Conservation (phyloP, 2,888 invertebrate species). For the Chelonus formosanus region DNA sequence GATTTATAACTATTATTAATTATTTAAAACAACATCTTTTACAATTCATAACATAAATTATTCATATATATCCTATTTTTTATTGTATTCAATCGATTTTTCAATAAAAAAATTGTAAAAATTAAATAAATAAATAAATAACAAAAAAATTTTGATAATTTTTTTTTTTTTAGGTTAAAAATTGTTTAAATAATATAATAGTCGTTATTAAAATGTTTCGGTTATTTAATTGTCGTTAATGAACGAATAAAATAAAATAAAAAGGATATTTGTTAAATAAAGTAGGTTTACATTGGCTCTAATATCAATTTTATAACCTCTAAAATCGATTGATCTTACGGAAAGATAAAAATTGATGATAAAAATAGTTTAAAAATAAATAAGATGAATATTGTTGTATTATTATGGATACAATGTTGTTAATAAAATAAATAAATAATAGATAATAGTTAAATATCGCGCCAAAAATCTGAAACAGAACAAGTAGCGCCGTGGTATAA, state of each 20-base stretch:
- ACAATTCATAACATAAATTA: too few relatives aligned
- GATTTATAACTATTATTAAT: too few relatives aligned
- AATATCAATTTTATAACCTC: too few relatives aligned
- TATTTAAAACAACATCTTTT: too few relatives aligned
- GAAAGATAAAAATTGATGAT: background rate
- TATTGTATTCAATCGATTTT: background rate
- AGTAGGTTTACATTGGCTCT: too few relatives aligned
- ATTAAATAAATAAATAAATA: background rate
- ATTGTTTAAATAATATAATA: background rate
- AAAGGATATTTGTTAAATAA: too few relatives aligned
- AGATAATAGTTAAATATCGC: conserved; percentile 48
- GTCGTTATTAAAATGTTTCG: too few relatives aligned
- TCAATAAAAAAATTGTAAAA: background rate
- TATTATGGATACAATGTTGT: background rate
- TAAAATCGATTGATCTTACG: background rate
- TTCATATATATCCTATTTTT: too few relatives aligned
- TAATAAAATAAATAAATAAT: conserved; percentile 23
- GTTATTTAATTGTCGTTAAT: too few relatives aligned
- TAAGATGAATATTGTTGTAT: background rate
- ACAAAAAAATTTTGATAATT: background rate
- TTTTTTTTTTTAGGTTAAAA: background rate
- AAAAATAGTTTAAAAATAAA: background rate
- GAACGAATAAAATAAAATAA: too few relatives aligned
- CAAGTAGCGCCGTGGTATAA: conserved; percentile 64
- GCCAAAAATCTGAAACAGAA: conserved; percentile 43